Evolutionary conservation across 2,113 vertebrate species (phyloP), one percentile per base, ranked within the genome.

Genomic region (Otocyon megalotis): DNA sequence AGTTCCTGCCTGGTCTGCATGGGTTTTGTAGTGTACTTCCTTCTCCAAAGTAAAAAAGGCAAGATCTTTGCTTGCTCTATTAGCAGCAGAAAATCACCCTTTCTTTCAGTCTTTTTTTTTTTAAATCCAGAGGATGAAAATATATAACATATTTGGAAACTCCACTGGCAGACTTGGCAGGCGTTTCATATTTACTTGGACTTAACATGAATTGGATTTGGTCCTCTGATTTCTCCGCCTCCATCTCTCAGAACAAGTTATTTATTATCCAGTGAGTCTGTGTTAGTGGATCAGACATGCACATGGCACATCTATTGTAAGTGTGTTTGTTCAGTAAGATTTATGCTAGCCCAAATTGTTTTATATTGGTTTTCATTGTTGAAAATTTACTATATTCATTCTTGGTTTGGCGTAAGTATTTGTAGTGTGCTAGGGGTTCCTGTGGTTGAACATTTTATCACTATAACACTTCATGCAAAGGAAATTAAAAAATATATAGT

Each of bases 401-500:
- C 87, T 94, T 17, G 71, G 76, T 88, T 96, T 96, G 96, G 90
- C 15, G 0, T 81, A 63, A 76, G 65, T 84, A 91, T 94, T 91
- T 94, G 96, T 82, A 97, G 93, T 88, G 48, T 92, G 56, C 76
- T 86, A 92, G 83, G 67, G 37, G 32, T 90, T 94, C 77, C 83
- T 94, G 54, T 90, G 96, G 94, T 95, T 83, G 93, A 77, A 93
- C 69, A 84, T 82, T 97, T 97, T 97, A 97, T 97, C 96, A 67
- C 88, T 88, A 56, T 93, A 96, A 97, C 92, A 96, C 95, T 97
- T 95, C 90, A 96, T 65, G 90, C 84, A 95, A 95, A 97, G 96
- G 96, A 98, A 98, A 98, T 98, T 97, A 96, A 97, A 97, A 97
- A 94, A 95, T 96, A 95, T 94, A 95, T 81, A 93, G 84, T 79